phyloP scores from a whole-genome alignment of 2,113 vertebrate genomes.

The Channa maculata region DNA sequence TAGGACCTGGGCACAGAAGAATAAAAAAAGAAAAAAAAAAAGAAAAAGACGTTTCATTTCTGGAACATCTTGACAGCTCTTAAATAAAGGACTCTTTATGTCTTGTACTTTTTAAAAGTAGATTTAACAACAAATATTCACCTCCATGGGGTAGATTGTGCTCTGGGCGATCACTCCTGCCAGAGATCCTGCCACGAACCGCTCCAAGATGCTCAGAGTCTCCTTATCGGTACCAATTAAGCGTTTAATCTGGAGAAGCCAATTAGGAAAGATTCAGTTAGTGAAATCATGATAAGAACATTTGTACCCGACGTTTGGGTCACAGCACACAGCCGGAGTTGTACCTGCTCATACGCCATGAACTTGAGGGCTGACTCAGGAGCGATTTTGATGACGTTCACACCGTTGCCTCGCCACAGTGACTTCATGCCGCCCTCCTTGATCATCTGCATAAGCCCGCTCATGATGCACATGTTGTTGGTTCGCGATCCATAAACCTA shows the following conservation, averaged over 20 bases:
- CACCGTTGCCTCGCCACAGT: constrained; percentile 93
- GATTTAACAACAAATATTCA: constrained; percentile 67
- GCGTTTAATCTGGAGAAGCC: constrained; percentile 87
- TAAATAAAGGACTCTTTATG: too few species aligned
- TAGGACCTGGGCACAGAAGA: constrained; percentile 85
- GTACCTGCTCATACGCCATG: constrained; percentile 98
- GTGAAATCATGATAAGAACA: fast-evolving
- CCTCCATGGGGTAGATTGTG: constrained; percentile 98
- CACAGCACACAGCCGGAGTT: too few species aligned
- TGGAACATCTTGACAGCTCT: background rate
- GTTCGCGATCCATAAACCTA: constrained; percentile 94
- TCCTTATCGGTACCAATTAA: constrained; percentile 90
- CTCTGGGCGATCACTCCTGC: constrained; percentile 95
- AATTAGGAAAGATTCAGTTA: background rate
- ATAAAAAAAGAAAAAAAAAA: too few species aligned
- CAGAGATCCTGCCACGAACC: constrained; percentile 92
- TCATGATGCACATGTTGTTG: constrained; percentile 95
- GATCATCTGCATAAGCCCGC: constrained; percentile 93
- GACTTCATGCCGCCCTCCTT: constrained; percentile 90
- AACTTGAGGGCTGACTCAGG: constrained; percentile 96
- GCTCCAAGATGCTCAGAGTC: constrained; percentile 88
- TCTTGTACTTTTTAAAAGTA: too few species aligned
- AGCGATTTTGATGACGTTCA: constrained; percentile 95
- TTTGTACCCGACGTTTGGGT: background rate
- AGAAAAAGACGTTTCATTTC: background rate